Evolutionary conservation across 1,140 invertebrate species (phyloP).

Genomic region (Pogonognathellus flavescens): DNA sequence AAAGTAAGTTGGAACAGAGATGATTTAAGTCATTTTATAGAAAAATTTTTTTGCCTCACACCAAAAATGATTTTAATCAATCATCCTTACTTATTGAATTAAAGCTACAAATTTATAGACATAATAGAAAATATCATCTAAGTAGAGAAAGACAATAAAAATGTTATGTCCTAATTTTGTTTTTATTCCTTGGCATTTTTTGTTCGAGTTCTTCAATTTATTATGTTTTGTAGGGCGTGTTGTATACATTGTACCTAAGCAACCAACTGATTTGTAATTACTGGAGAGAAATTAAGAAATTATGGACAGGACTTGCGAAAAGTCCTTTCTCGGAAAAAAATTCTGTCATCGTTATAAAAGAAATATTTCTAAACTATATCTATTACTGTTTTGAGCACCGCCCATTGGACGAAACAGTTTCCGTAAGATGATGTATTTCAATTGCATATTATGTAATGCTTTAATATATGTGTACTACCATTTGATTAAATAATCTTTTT

Average conservation of each 20-base stretch:
- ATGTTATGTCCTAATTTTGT: constrained; percentile 60
- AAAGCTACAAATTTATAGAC: background rate
- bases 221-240: constrained; percentile 80
- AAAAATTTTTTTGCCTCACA: too few relatives aligned
- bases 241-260: constrained; percentile 81
- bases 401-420: constrained; percentile 52
- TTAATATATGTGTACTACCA: too few relatives aligned
- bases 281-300: constrained; percentile 79
- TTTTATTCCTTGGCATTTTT: too few relatives aligned
- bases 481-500: too few relatives aligned
- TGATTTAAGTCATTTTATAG: too few relatives aligned
- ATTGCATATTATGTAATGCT: too few relatives aligned
- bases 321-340: constrained; percentile 85
- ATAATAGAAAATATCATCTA: background rate
- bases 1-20: constrained; percentile 62
- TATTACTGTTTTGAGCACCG: constrained; percentile 60
- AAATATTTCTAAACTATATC: constrained; percentile 73
- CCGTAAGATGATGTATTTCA: constrained; percentile 49
- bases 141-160: background rate
- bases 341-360: constrained; percentile 82
- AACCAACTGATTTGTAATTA: constrained; percentile 73
- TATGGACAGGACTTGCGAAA: constrained; percentile 83
- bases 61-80: too few relatives aligned
- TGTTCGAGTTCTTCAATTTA: too few relatives aligned
- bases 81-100: too few relatives aligned